Conservation (phyloP, 2,113 vertebrate genomes). For the Turdus rufiventris region DNA sequence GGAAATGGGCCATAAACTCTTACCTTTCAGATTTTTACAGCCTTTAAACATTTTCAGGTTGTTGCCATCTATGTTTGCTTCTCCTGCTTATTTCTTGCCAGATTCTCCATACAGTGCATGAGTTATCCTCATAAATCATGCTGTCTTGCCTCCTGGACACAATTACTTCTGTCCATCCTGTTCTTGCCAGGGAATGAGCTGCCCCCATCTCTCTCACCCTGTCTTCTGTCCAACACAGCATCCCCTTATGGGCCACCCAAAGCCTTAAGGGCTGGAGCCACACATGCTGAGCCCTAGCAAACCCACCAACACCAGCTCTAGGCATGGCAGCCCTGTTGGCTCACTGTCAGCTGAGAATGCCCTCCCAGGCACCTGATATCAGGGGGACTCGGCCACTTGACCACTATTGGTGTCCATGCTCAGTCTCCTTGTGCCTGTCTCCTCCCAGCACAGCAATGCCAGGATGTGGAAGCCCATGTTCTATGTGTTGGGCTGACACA, state of each 20-base stretch:
- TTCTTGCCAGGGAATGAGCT: background rate
- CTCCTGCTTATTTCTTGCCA: background rate
- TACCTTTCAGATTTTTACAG: background rate
- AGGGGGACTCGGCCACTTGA: background rate
- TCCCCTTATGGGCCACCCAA: background rate
- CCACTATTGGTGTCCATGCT: fast-evolving
- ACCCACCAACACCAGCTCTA: fast-evolving
- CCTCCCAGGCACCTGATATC: background rate
- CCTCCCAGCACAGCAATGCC: fast-evolving
- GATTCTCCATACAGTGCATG: background rate
- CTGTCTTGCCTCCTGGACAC: background rate
- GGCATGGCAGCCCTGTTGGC: background rate
- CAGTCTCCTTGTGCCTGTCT: background rate
- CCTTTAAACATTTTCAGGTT: background rate
- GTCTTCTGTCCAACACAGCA: background rate
- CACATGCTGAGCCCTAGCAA: background rate
- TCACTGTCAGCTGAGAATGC: fast-evolving
- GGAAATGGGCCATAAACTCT: background rate
- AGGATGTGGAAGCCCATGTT: background rate
- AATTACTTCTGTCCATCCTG: background rate
- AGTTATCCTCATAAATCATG: background rate
- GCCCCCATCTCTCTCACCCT: background rate
- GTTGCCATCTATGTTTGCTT: background rate
- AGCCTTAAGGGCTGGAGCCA: background rate
- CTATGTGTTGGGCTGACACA: fast-evolving